A percentile compares a stretch with the other conserved stretches of the same genome.
Conservation (phyloP, 2,888 invertebrate genomes). For the Galerucella nymphaeae region DNA sequence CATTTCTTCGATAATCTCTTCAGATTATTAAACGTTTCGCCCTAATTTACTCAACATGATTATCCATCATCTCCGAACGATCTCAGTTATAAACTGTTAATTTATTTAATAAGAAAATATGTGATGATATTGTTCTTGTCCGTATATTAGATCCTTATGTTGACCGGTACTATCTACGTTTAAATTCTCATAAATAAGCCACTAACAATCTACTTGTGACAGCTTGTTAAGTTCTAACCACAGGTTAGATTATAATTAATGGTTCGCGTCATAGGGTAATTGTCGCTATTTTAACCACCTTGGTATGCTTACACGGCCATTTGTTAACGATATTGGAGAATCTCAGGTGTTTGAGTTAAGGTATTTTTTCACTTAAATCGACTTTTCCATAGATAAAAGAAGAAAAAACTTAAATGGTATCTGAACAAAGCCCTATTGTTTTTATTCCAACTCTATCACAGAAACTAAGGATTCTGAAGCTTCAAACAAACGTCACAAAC, state of each 20-base stretch:
- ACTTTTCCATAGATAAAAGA: background rate
- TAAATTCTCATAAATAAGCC: constrained; percentile 68
- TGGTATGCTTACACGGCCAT: constrained; percentile 59
- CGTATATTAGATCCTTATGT: constrained; percentile 43
- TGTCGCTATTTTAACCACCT: constrained; percentile 65
- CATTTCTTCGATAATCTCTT: background rate
- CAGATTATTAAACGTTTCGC: background rate
- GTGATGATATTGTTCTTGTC: constrained; percentile 50
- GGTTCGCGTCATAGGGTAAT: constrained; percentile 66
- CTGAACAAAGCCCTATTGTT: too few species aligned
- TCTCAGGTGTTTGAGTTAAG: constrained; percentile 61
- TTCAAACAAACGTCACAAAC: too few species aligned
- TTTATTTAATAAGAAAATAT: constrained; percentile 45
- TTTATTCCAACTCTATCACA: too few species aligned
- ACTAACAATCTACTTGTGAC: constrained; percentile 68
- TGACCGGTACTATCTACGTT: constrained; percentile 59
- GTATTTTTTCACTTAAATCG: constrained; percentile 47
- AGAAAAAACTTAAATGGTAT: too few species aligned
- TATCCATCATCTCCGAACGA: constrained; percentile 16
- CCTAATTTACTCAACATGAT: constrained; percentile 7
- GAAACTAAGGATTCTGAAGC: too few species aligned
- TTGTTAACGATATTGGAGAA: constrained; percentile 63
- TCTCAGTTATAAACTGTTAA: constrained; percentile 36
- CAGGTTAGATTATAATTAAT: constrained; percentile 68
- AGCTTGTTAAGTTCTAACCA: constrained; percentile 68